These are phyloP conservation scores for Galendromus occidentalis DNA, from an alignment of 1,140 invertebrate genomes.

Conservation along the genomic window DNA sequence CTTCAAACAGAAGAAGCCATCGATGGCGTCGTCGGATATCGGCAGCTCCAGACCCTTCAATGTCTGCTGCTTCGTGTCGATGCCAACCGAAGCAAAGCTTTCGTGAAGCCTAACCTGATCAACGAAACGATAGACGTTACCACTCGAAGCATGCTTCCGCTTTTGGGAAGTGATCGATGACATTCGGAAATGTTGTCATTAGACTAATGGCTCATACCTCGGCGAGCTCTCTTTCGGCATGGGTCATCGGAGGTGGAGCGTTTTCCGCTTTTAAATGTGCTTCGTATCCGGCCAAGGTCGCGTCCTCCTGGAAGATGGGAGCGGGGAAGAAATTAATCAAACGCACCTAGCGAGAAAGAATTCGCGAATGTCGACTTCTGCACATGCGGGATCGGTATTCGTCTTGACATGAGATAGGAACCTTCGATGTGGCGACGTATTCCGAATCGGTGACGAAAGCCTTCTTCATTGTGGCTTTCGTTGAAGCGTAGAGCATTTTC, in stretches of 20 bases:
- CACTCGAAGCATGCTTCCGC: no score
- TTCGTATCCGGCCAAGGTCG: constrained; percentile 55
- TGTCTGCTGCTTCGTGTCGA: constrained; percentile 71
- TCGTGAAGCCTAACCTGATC: constrained; percentile 35
- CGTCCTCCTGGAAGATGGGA: constrained; percentile 48
- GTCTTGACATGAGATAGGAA: constrained; percentile 27
- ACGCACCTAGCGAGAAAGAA: background rate
- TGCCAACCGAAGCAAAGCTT: constrained; percentile 39
- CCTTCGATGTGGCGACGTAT: constrained; percentile 57
- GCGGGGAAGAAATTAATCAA: no score
- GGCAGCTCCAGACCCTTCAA: constrained; percentile 79
- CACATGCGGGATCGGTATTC: constrained; percentile 18
- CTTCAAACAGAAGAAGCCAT: constrained; percentile 41
- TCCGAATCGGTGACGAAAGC: constrained; percentile 92
- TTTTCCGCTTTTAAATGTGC: constrained; percentile 50
- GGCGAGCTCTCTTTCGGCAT: constrained; percentile 65
- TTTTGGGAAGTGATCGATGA: no score
- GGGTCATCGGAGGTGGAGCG: constrained; percentile 67
- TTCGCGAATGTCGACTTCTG: constrained; percentile 9
- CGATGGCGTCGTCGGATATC: constrained; percentile 53
- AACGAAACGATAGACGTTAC: background rate
- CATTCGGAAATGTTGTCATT: no score
- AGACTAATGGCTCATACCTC: constrained; percentile 50
- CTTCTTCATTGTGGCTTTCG: constrained; percentile 87
- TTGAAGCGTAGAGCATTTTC: constrained; percentile 98